Base-by-base conservation (phyloP, 2,797 vertebrate genomes). In the Smutsia temminckii region DNA sequence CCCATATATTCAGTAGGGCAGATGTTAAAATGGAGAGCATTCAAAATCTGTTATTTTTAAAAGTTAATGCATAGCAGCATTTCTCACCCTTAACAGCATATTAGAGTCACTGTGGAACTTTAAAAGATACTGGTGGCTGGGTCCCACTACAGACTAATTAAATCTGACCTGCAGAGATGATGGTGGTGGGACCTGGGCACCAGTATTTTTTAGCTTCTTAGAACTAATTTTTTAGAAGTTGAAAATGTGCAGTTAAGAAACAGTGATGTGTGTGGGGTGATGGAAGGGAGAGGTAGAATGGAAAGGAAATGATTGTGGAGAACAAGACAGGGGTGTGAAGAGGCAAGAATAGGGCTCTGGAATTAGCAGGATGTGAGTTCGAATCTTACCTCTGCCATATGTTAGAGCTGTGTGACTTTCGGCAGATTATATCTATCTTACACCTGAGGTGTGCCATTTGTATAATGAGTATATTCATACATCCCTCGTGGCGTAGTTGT, bases 11-110 rank as follows among this genome's bases (percentile, higher is more conserved):
- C 21, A 40, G 49, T 57, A 16, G n/a, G 80, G 69, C 91, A 97
- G 95, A 94, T 9, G 85, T 90, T 85, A 96, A 97, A 88, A 78
- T 92, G 61, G 42, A 61, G 94, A 95, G 74, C 6, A 37, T 71
- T 81, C 40, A 77, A 17, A 89, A 57, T 83, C 34, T 57, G 46
- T 83, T 66, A 51, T 49, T 88, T 74, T 83, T 51, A 53, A 71
- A 89, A 63, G n/a, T 51, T 66, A 14, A 53, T 53, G 1, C 63
- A 57, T 11, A 79, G 34, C 49, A 85, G 53, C 37, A 42, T 95
- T 81, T 93, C 40, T 64, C 34, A 46, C 51, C 27, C 25, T 68
- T 55, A 55, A 69, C 1, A 29, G 11, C 74, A 46, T 13, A 51
- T 75, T 61, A 66, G 59, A 85, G 57, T 71, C 81, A 71, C 11